A percentile compares a stretch with the other conserved stretches of the same genome.
These are phyloP conservation scores for Nipponia nippon DNA, from an alignment of 2,113 vertebrate genomes.

Conservation along the genomic window DNA sequence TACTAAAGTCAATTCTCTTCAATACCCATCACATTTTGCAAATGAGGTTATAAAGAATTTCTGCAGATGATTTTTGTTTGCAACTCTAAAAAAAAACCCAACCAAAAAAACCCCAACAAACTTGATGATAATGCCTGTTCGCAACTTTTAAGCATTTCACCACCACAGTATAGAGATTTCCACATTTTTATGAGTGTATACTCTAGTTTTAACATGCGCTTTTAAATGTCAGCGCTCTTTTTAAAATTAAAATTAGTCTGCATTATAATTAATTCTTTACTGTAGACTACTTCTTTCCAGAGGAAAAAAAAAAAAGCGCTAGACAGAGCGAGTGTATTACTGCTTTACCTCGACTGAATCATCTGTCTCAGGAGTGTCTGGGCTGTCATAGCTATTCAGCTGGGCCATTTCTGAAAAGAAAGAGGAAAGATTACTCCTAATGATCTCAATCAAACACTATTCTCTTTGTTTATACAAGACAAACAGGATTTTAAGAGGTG, in stretches of 20 bases:
- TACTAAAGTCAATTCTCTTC: background rate
- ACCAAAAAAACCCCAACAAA: background rate
- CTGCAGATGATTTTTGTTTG: background rate
- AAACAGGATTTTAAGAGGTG: constrained; percentile 26
- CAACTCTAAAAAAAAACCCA: background rate
- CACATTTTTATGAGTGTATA: background rate
- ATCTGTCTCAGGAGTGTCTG: constrained; percentile 92
- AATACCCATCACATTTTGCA: background rate
- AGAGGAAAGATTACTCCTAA: constrained; percentile 52
- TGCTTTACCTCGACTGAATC: constrained; percentile 87
- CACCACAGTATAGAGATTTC: background rate
- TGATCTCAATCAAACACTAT: constrained; percentile 51
- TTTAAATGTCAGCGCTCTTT: constrained; percentile 16
- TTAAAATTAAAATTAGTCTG: constrained; percentile 23
- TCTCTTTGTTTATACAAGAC: constrained; percentile 51
- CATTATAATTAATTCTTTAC: constrained; percentile 38
- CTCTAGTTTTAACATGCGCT: background rate
- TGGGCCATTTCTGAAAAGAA: constrained; percentile 91
- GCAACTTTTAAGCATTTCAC: background rate
- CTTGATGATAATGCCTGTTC: background rate
- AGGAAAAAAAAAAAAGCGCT: background rate
- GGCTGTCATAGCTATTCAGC: constrained; percentile 93
- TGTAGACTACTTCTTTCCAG: constrained; percentile 27
- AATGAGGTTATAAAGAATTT: background rate
- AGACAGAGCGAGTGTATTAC: constrained; percentile 39